These are phyloP conservation scores for Rhagonycha fulva DNA, from an alignment of 2,888 invertebrate species.

Conservation along the genomic window DNA sequence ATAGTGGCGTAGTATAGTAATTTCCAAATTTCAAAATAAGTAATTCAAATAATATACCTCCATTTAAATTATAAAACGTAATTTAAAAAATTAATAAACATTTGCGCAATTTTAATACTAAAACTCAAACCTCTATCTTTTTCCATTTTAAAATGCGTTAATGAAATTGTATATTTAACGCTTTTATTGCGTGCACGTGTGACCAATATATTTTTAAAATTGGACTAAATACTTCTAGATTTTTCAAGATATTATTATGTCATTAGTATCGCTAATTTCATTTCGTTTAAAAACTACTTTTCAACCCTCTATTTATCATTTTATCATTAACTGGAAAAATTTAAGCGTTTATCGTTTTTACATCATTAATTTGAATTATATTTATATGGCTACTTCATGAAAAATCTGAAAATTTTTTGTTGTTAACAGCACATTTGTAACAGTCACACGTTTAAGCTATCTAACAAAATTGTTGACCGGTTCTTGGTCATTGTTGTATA, in stretches of 20 bases:
- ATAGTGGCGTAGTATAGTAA: too few species aligned
- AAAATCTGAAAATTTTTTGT: neutral
- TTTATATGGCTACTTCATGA: neutral
- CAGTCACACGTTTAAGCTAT: neutral
- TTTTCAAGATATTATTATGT: constrained; percentile 24
- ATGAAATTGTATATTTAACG: constrained; percentile 12
- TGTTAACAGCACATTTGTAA: neutral
- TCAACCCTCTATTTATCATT: constrained; percentile 14
- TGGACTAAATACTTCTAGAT: constrained; percentile 20
- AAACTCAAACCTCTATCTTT: neutral
- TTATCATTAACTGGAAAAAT: constrained; percentile 22
- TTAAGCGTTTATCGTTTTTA: constrained; percentile 19
- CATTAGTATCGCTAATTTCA: constrained; percentile 23
- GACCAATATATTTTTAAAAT: constrained; percentile 14
- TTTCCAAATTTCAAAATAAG: too few species aligned
- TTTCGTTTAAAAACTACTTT: constrained; percentile 27
- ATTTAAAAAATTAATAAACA: too few species aligned
- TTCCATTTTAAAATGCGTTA: neutral
- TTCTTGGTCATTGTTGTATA: too few species aligned
- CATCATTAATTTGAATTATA: neutral
- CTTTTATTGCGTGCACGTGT: constrained; percentile 21
- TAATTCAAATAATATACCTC: too few species aligned
- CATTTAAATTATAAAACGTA: too few species aligned
- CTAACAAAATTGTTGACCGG: neutral
- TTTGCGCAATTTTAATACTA: neutral